Conservation (phyloP, 2,888 invertebrate species). For the Eudasyphora cyanicolor region DNA sequence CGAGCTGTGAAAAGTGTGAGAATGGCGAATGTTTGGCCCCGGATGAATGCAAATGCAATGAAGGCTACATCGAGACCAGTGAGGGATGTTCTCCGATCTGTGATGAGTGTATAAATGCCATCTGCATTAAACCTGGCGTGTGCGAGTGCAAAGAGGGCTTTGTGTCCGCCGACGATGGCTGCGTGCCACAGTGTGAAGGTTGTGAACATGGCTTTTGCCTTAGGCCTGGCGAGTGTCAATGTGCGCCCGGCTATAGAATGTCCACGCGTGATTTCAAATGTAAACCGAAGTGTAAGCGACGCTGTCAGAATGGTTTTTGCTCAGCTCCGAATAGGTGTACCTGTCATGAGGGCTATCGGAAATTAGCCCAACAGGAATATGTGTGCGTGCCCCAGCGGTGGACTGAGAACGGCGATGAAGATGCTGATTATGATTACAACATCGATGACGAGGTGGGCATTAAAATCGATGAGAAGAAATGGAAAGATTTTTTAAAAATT, state of each 20-base stretch:
- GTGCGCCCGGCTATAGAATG: conserved; percentile 48
- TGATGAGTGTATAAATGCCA: conserved; percentile 69
- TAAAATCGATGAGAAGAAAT: background rate
- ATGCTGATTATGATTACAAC: background rate
- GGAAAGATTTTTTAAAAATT: background rate
- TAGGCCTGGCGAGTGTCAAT: conserved; percentile 65
- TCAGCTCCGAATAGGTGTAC: conserved; percentile 61
- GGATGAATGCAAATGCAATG: conserved; percentile 82
- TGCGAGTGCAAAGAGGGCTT: conserved; percentile 70
- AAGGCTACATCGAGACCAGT: conserved; percentile 78
- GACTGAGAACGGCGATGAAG: background rate
- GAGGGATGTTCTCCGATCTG: conserved; percentile 45
- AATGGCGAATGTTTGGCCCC: conserved; percentile 80
- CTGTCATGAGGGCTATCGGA: conserved; percentile 63
- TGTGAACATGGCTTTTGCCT: conserved; percentile 66
- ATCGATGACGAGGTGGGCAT: background rate
- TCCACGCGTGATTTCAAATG: background rate
- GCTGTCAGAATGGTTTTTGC: conserved; percentile 63
- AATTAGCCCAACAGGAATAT: background rate
- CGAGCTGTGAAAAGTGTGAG: conserved; percentile 66
- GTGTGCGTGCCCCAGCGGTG: background rate
- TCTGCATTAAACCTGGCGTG: conserved; percentile 70
- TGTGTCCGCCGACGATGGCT: conserved; percentile 5
- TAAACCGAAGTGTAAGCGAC: background rate
- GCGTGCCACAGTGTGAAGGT: conserved; percentile 63